Conservation (phyloP, 2,888 invertebrate species). For the Cheiracanthium punctorium region DNA sequence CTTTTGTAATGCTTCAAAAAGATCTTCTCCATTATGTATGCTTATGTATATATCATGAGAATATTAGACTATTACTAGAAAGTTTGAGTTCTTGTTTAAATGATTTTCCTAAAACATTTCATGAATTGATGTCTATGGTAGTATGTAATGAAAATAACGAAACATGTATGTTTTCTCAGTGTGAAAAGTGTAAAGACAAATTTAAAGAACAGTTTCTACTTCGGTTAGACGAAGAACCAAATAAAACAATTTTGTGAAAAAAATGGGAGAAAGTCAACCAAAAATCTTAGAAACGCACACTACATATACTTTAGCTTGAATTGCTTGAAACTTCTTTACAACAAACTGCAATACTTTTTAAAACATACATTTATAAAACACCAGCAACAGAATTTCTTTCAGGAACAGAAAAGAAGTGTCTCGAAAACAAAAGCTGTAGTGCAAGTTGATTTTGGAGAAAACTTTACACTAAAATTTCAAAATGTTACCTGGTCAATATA, state of each 20-base stretch:
- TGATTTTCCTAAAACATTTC: background rate
- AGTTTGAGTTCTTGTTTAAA: background rate
- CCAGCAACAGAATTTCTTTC: background rate
- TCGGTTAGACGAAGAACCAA: background rate
- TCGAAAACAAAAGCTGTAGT: constrained; percentile 1
- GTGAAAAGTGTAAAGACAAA: background rate
- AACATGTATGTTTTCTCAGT: background rate
- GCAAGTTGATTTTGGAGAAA: background rate
- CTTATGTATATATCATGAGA: background rate
- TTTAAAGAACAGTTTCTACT: background rate
- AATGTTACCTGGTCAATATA: no score
- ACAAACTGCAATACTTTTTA: background rate
- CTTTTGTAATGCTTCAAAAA: background rate
- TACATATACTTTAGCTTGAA: background rate
- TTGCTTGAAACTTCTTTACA: constrained; percentile 4
- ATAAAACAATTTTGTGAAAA: no score
- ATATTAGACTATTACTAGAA: constrained; percentile 4
- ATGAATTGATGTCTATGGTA: background rate
- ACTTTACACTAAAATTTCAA: no score
- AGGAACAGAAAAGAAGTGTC: background rate
- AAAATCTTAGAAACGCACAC: background rate
- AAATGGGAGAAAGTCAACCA: no score
- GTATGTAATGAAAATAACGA: background rate
- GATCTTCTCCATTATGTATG: background rate
- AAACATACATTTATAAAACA: constrained; percentile 6